Evolutionary conservation across 2,113 vertebrate genomes (phyloP).

Genomic region (Gymnorhina tibicen): DNA sequence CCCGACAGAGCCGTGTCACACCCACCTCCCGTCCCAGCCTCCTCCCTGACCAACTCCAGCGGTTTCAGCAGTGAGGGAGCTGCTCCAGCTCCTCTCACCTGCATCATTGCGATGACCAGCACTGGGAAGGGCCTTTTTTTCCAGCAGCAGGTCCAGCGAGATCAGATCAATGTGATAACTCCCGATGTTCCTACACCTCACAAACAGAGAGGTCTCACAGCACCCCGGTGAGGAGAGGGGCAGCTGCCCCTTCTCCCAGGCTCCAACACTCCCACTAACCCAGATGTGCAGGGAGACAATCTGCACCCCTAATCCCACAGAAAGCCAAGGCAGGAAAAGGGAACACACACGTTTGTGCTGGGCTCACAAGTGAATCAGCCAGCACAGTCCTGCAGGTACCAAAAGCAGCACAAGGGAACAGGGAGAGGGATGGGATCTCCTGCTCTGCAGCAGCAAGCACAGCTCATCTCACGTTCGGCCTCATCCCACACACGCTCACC

Average conservation of each 20-base stretch:
- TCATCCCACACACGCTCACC: accelerated
- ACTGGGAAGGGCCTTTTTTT: not conserved
- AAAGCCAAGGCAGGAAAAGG: not conserved
- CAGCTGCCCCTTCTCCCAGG: not conserved
- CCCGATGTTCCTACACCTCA: not conserved
- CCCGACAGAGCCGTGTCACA: not conserved
- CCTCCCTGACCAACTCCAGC: not conserved
- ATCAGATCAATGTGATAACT: not conserved
- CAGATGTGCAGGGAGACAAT: accelerated
- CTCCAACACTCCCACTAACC: not conserved
- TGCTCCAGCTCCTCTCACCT: not conserved
- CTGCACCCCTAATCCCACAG: not conserved
- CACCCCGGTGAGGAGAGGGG: accelerated
- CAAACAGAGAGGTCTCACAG: not conserved
- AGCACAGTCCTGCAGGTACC: not conserved
- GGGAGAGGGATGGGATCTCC: not conserved
- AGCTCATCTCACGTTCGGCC: not conserved
- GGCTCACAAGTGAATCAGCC: not conserved
- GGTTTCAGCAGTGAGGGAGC: not conserved
- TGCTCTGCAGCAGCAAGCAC: not conserved
- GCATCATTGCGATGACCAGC: not conserved
- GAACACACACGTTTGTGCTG: accelerated
- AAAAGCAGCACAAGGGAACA: not conserved
- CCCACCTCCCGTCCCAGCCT: not conserved
- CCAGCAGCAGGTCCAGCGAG: not conserved